A percentile compares a stretch with the other conserved stretches of the same genome.
Evolutionary conservation across 2,888 invertebrate genomes (phyloP).

Genomic region (Alloplasta piceator): DNA sequence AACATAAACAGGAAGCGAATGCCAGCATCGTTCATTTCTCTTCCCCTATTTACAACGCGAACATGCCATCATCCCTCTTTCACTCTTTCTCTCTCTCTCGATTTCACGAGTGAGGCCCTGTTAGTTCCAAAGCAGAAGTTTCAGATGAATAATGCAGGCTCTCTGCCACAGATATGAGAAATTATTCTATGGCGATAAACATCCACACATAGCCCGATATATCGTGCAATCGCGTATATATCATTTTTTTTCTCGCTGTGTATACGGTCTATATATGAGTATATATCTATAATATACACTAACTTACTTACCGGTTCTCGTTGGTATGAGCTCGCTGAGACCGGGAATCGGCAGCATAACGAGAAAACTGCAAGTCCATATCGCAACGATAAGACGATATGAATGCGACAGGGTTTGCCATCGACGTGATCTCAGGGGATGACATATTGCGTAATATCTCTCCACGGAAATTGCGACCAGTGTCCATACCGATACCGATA

Average conservation of each 20-base stretch:
- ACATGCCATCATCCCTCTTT: constrained; percentile 5
- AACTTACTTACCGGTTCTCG: constrained; percentile 72
- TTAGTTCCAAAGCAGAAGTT: constrained; percentile 40
- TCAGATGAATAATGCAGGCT: constrained; percentile 48
- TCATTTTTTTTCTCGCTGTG: not conserved
- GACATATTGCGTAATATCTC: constrained; percentile 91
- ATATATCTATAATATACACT: not conserved
- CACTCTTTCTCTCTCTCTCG: not conserved
- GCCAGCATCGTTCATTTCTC: constrained; percentile 41
- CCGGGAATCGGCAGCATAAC: constrained; percentile 88
- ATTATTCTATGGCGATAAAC: constrained; percentile 31
- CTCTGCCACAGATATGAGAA: constrained; percentile 40
- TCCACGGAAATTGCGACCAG: constrained; percentile 91
- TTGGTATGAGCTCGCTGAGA: constrained; percentile 86
- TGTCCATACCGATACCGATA: constrained; percentile 91
- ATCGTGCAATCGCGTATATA: not conserved
- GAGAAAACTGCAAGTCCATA: constrained; percentile 87
- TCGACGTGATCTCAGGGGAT: constrained; percentile 88
- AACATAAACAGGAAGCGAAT: constrained; percentile 18
- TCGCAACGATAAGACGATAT: constrained; percentile 87
- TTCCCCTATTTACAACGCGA: constrained; percentile 29
- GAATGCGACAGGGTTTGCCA: constrained; percentile 92
- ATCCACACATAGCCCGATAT: not conserved
- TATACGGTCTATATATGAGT: not conserved
- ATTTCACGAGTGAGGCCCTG: constrained; percentile 1